Base-by-base conservation (phyloP, 2,113 vertebrate species). In the Pomatorhinus ruficollis region DNA sequence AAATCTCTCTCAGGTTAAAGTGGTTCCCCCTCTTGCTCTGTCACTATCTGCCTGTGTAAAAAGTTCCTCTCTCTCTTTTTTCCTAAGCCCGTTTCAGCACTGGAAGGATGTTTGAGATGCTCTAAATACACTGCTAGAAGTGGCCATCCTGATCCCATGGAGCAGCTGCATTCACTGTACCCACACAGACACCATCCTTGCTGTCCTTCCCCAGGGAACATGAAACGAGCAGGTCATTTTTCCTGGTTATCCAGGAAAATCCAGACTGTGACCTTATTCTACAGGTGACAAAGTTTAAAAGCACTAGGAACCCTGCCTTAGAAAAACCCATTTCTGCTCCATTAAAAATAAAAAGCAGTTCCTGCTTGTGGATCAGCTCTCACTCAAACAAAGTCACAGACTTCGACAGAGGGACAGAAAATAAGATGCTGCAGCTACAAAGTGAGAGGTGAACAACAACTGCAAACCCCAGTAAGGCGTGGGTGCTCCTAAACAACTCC, bases 111-210 rank as follows among this genome's bases (percentile, higher is more conserved):
- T 25, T 25, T 18, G 35, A 25, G 82, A 10, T 37, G 72, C 33
- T 71, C 52, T 28, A 19, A 12, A 2, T 3, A 6, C 10, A 3
- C 4, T 2, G 0, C 2, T n/a, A 4, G 18, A 8, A 23, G 4
- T 2, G 2, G 0, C 28, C 5, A 12, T 1, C 33, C 68, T 11
- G 35, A 4, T 31, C 49, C 25, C 33, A 13, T 20, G 0, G 64
- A 25, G 33, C 63, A 64, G 83, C 39, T 12, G 1, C 53, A 39
- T 39, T 39, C 54, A 11, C 33, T 2, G 0, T 37, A 25, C 54
- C 20, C 11, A 9, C 4, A 10, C 68, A 27, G 52, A 44, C 64
- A 18, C 45, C 9, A 0, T 4, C 88, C 39, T 20, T n/a, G 22
- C 72, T n/a, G 35, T 33, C n/a, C 64, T 42, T 12, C n/a, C n/a